These are phyloP conservation scores for Lepidostoma basale DNA, from an alignment of 1,140 invertebrate genomes.

Conservation along the genomic window DNA sequence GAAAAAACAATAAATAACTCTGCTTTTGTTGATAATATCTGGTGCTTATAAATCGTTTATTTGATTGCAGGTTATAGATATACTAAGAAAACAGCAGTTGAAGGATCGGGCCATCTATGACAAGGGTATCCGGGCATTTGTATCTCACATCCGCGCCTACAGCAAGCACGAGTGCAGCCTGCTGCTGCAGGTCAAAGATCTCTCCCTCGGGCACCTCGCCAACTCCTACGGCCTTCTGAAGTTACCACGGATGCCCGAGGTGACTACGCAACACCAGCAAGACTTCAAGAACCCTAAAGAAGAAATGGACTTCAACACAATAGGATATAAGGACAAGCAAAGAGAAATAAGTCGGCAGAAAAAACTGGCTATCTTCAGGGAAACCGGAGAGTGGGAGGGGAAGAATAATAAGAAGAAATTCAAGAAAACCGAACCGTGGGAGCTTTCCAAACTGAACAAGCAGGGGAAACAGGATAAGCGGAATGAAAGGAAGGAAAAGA, in stretches of 20 bases:
- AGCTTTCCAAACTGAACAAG: conserved; percentile 78
- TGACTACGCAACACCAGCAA: conserved; percentile 71
- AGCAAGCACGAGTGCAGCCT: conserved; percentile 95
- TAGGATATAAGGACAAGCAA: conserved; percentile 83
- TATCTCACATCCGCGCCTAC: conserved; percentile 94
- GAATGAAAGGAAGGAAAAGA: conserved; percentile 60
- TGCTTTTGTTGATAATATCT: too few species aligned
- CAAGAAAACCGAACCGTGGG: conserved; percentile 77
- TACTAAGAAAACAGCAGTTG: conserved; percentile 67
- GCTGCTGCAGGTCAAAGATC: conserved; percentile 86
- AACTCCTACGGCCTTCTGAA: conserved; percentile 87
- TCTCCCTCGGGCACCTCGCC: conserved; percentile 86
- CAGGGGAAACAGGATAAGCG: conserved; percentile 68
- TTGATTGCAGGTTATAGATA: conserved; percentile 50
- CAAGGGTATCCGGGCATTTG: conserved; percentile 90
- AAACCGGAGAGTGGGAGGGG: conserved; percentile 80
- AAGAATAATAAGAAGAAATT: conserved; percentile 67
- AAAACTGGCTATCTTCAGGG: conserved; percentile 74
- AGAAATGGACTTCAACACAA: conserved; percentile 73
- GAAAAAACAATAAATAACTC: too few species aligned
- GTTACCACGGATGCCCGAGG: conserved; percentile 94
- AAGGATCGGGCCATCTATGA: conserved; percentile 82
- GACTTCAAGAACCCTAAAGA: conserved; percentile 69
- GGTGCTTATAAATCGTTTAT: too few species aligned
- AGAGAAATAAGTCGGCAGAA: conserved; percentile 74